A percentile compares a stretch with the other conserved stretches of the same genome.
Evolutionary conservation across 2,888 invertebrate genomes (phyloP).

Genomic region (Romanomermis culicivorax): DNA sequence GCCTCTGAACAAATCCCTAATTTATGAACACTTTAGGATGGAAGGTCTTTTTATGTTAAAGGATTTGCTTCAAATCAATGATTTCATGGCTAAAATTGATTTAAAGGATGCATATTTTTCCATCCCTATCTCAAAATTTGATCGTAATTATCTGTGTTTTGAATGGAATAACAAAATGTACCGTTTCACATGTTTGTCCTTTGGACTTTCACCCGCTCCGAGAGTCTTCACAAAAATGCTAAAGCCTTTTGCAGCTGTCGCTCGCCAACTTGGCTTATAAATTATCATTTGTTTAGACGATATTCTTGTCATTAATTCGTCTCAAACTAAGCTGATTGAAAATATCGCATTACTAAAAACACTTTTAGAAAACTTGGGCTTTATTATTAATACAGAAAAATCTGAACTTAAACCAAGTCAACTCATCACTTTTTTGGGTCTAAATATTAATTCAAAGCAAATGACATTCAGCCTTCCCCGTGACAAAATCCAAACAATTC

Average conservation of each 20-base stretch:
- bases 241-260: not conserved
- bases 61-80: not conserved
- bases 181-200: not conserved
- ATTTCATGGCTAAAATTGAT: not conserved
- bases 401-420: not conserved
- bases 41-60: not conserved
- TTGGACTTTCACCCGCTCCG: not conserved
- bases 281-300: constrained; percentile 1
- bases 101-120: not conserved
- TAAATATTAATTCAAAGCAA: no score
- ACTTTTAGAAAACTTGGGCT: not conserved
- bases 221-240: not conserved
- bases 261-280: not conserved
- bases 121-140: not conserved
- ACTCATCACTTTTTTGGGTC: not conserved
- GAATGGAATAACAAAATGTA: not conserved
- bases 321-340: not conserved
- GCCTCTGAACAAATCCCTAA: not conserved
- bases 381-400: not conserved
- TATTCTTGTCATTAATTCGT: not conserved
- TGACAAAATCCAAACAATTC: no score
- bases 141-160: not conserved
- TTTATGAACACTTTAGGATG: not conserved
- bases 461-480: no score
- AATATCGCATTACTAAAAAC: not conserved